Evolutionary conservation across 1,140 invertebrate genomes (phyloP).

Genomic region (Scaptodrosophila lebanonensis): DNA sequence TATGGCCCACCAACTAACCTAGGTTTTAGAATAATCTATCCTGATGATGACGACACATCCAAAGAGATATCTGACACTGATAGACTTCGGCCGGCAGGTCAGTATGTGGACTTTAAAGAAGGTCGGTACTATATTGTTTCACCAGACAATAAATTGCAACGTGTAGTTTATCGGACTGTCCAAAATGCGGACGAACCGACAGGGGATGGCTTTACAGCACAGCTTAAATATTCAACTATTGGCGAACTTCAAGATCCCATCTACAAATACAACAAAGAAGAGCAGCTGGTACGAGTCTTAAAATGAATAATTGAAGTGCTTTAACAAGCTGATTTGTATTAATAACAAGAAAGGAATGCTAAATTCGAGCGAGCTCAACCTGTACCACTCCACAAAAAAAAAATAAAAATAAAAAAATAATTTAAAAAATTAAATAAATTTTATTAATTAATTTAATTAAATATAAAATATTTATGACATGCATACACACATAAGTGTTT

Average conservation of each 20-base stretch:
- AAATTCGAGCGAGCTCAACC: too few relatives aligned
- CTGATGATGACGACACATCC: conserved; percentile 35
- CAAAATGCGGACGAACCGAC: conserved; percentile 35
- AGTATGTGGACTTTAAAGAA: conserved; percentile 9
- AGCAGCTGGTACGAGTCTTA: conserved; percentile 59
- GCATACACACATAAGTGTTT: too few relatives aligned
- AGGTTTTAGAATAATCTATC: conserved; percentile 53
- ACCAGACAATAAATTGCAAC: conserved; percentile 60
- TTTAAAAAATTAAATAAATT: too few relatives aligned
- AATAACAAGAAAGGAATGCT: too few relatives aligned
- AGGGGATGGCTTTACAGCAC: conserved; percentile 61
- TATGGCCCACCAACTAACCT: conserved; percentile 45
- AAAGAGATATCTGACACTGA: too few relatives aligned
- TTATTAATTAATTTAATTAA: too few relatives aligned
- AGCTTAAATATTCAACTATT: conserved; percentile 62
- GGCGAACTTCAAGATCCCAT: conserved; percentile 68
- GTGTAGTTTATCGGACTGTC: conserved; percentile 51
- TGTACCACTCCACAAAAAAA: too few relatives aligned
- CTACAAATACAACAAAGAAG: conserved; percentile 60
- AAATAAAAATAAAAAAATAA: too few relatives aligned
- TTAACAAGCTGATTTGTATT: too few relatives aligned
- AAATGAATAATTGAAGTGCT: too few relatives aligned
- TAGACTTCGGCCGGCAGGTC: background rate
- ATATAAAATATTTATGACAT: too few relatives aligned
- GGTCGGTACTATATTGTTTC: conserved; percentile 69